A percentile compares a stretch with the other conserved stretches of the same genome.
phyloP scores from a whole-genome alignment of 2,797 vertebrate species.

The Urophycis tenuis region DNA sequence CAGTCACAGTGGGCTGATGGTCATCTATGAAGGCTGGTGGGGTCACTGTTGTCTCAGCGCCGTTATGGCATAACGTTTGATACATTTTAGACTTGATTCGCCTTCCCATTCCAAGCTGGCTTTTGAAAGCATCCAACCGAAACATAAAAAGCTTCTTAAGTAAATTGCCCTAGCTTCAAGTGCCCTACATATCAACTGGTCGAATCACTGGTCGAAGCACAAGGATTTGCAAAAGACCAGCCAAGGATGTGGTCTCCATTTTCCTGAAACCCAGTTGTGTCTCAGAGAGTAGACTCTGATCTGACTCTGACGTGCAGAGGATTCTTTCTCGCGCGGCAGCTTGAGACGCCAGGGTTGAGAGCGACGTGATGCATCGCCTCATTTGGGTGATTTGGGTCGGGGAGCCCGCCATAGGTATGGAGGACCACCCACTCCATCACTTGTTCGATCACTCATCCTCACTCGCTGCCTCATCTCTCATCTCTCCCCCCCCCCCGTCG shows the following conservation, averaged over 20 bases:
- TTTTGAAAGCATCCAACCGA: no score
- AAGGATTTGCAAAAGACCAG: not conserved
- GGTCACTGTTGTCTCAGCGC: not conserved
- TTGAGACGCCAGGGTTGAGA: not conserved
- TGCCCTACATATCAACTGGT: not conserved
- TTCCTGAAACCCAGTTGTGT: not conserved
- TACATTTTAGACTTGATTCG: not conserved
- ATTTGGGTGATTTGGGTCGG: not conserved
- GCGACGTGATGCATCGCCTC: not conserved
- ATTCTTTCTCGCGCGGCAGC: not conserved
- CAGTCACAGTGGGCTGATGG: not conserved
- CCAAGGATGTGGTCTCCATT: not conserved
- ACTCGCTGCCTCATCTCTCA: not conserved
- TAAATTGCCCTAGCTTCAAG: not conserved
- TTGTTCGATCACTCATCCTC: not conserved
- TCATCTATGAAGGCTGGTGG: not conserved
- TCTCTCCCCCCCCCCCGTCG: not conserved
- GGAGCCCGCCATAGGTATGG: no score
- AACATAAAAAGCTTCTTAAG: no score
- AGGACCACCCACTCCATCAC: not conserved
- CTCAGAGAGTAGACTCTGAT: not conserved
- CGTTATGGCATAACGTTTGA: not conserved
- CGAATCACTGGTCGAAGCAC: not conserved
- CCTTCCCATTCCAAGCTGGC: not conserved
- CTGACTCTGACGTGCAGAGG: not conserved